Conservation (phyloP, 2,888 invertebrate genomes). For the Leptinotarsa juncta region DNA sequence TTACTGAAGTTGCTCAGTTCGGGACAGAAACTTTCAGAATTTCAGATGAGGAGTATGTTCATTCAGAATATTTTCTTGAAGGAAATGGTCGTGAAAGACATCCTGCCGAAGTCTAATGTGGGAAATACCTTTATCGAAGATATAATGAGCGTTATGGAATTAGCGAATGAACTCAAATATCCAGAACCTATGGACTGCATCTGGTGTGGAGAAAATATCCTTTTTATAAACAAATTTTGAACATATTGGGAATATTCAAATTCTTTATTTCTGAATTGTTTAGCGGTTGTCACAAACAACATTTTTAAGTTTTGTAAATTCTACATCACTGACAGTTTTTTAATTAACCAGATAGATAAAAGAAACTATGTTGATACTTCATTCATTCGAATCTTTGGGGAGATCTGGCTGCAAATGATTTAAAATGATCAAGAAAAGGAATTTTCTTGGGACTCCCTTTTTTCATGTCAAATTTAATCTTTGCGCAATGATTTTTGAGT, state of each 20-base stretch:
- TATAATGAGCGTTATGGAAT: constrained; percentile 54
- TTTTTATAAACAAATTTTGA: constrained; percentile 45
- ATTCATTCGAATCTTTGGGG: no score
- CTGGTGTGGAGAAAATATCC: constrained; percentile 62
- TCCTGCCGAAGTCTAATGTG: constrained; percentile 57
- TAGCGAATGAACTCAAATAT: constrained; percentile 57
- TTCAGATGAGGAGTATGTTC: constrained; percentile 58
- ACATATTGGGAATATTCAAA: background rate
- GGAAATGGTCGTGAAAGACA: constrained; percentile 56
- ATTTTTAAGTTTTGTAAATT: no score
- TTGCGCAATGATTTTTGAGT: no score
- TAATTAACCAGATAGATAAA: no score
- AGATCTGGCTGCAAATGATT: no score
- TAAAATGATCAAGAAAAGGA: no score
- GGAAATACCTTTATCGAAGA: constrained; percentile 57
- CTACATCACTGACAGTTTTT: no score
- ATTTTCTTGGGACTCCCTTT: no score
- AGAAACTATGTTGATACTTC: no score
- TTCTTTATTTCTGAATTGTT: background rate
- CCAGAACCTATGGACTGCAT: constrained; percentile 56
- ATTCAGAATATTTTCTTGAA: constrained; percentile 59
- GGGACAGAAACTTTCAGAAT: constrained; percentile 49
- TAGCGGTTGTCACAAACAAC: no score
- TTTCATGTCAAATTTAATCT: no score
- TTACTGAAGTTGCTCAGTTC: constrained; percentile 51